These are phyloP conservation scores for Drosophila neocordata DNA, from an alignment of 1,140 invertebrate species.

Conservation along the genomic window DNA sequence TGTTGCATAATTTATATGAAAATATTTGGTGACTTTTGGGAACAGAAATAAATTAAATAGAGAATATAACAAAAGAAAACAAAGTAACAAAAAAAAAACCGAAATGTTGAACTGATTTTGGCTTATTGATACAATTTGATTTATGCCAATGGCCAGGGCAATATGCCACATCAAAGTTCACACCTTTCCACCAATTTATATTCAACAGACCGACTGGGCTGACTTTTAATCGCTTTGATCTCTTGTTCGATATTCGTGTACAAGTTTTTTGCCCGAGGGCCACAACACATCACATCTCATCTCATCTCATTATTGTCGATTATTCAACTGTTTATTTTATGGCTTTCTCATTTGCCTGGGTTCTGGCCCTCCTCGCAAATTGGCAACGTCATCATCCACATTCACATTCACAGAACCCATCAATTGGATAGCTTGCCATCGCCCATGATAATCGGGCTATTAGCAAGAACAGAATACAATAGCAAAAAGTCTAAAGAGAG, in stretches of 20 bases:
- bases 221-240: slow-evolving; percentile 64
- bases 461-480: slow-evolving; percentile 24
- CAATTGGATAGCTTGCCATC: slow-evolving; percentile 20
- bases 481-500: slow-evolving; percentile 40
- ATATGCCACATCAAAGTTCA: slow-evolving; percentile 63
- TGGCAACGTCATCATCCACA: slow-evolving; percentile 61
- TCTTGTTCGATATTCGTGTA: slow-evolving; percentile 75
- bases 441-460: slow-evolving; percentile 71
- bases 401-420: slow-evolving; percentile 1
- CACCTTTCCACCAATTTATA: slow-evolving; percentile 50
- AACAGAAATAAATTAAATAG: slow-evolving; percentile 18
- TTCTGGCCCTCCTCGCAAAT: slow-evolving; percentile 47
- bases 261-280: slow-evolving; percentile 49
- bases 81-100: background rate
- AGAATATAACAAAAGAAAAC: slow-evolving; percentile 11
- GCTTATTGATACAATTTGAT: background rate
- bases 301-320: slow-evolving; percentile 63
- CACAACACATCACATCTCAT: slow-evolving; percentile 40
- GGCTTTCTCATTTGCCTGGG: slow-evolving; percentile 71
- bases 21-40: background rate
- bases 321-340: slow-evolving; percentile 81
- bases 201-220: slow-evolving; percentile 29
- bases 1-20: slow-evolving; percentile 74
- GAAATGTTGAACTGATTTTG: background rate
- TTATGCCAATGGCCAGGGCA: slow-evolving; percentile 41